Base-by-base conservation (phyloP, 2,797 vertebrate genomes). In the Stomatorhinus walkeri region DNA sequence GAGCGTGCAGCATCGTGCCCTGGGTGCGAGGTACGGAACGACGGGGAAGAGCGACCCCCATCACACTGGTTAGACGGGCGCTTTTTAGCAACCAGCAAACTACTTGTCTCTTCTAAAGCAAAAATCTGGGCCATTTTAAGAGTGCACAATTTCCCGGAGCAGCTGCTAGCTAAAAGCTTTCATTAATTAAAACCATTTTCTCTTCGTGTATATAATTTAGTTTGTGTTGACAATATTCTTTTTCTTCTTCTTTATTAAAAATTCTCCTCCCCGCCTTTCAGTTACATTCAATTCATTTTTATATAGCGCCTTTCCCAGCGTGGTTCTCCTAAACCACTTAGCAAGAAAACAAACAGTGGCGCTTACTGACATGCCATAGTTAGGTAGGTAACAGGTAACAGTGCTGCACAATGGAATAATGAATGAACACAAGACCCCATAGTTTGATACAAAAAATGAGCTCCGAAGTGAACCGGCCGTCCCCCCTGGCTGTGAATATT, bases 121-220 rank as follows among this genome's bases (percentile, higher is more conserved):
- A 92, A 92, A 94, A 93, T 93, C 93, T 93, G 92, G 94, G 94
- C 94, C 43, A 92, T 94, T 91, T 59, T 28, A 68, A 89, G 24
- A 4, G 83, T 79, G 61, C 91, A 93, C 90, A 92, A 91, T 93
- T 94, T 93, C 93, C 92, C 93, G 83, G 89, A 90, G 91, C 95
- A 95, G 95, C 94, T 92, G 91, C 95, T 94, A 93, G 94, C 92
- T 93, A 93, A 95, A 95, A 94, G 94, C 94, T 94, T 95, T 95
- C 94, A 91, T 95, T 95, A 94, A 95, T 95, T 94, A 95, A 95
- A 93, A 93, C 94, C 93, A 93, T 94, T 93, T 90, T 85, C 89
- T 79, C 88, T 93, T 94, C 93, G 91, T 87, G 79, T 94, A 92
- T 94, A 95, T 93, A 94, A 94, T 95, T 94, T 93, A 93, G 92